Conservation (phyloP, 37 sponge, comb jelly and placozoan genomes). For the Hexactinellida sp. region DNA sequence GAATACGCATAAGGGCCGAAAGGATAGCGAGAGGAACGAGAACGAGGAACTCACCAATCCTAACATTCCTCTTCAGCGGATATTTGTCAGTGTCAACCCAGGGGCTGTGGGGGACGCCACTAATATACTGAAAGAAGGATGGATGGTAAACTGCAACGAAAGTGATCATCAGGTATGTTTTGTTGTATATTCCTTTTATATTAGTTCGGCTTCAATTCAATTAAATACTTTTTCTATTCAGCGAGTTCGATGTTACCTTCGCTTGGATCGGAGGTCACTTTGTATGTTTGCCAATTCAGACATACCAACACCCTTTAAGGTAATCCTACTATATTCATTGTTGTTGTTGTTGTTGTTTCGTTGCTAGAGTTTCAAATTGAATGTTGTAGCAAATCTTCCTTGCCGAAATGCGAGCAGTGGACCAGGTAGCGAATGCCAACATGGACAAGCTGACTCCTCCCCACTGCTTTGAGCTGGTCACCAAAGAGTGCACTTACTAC, state of each 20-base stretch:
- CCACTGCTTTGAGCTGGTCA: constrained; percentile 74
- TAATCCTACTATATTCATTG: no score
- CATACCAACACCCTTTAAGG: not conserved
- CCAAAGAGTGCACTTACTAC: constrained; percentile 45
- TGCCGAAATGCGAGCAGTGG: constrained; percentile 61
- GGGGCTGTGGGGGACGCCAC: constrained; percentile 38
- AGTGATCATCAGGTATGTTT: constrained; percentile 50
- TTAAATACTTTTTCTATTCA: not conserved
- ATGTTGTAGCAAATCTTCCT: constrained; percentile 42
- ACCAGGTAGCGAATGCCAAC: constrained; percentile 27
- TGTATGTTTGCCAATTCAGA: not conserved
- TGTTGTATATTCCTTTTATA: not conserved
- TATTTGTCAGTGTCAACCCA: constrained; percentile 38
- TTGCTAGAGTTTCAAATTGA: not conserved
- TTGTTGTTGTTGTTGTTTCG: not conserved
- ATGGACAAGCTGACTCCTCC: constrained; percentile 51
- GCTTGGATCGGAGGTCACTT: not conserved
- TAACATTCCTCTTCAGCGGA: constrained; percentile 32
- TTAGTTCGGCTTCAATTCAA: not conserved
- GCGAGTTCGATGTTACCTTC: not conserved
- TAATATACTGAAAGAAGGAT: constrained; percentile 58
- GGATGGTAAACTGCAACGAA: constrained; percentile 79
- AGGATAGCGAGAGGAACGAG: not conserved
- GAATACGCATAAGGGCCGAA: not conserved
- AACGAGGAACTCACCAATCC: not conserved